Base-by-base conservation (phyloP, 2,888 invertebrate species). In the Pristionchus arcanus region DNA sequence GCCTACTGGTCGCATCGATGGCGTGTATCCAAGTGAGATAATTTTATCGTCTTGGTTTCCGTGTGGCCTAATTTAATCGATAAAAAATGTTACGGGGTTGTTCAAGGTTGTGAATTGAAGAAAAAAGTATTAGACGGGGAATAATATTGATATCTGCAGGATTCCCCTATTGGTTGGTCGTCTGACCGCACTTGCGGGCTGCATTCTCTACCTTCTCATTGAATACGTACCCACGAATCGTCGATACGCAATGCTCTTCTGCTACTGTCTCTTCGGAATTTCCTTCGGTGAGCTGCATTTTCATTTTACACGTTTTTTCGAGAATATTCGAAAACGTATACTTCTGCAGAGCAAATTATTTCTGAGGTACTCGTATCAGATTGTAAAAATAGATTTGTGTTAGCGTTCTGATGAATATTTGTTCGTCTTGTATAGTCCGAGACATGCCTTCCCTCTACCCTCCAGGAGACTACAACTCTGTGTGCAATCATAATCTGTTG, bases 1-100 rank as follows among this genome's bases (percentile, higher is more conserved):
- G 91, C 92, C 16, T 89, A 91, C 34, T 92, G 92, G 92, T 91
- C 91, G 81, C 92, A 92, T 74, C 49, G 74, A 31, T 88, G n/a
- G 31, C 49, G 74, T 11, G 53, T 74, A 2, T 63, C 87, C 28
- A 88, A 74, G 87, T 88, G 37, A 31, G 74, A 5, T 71, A 37
- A 66, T n/a, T 55, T 84, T 84, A 55, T 53, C 4, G 42, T 49
- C 42, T 9, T 49, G 42, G 4, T 49, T 9, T 49, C 11, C 42
- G 42, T 9, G 9, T 49, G 42, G 9, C 13, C 42, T 49, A 49
- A 49, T 11, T 49, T 49, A 49, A 11, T 49, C 42, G 11, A 49
- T 7, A 3, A 13, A 9, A 83, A 15, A 74, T 74, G 19, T 11
- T 53, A 4, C 53, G 25, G 7, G 53, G 4, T 83, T 49, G 25